These are phyloP conservation scores for Eclectus roratus DNA, from an alignment of 2,113 vertebrate species.

Conservation along the genomic window DNA sequence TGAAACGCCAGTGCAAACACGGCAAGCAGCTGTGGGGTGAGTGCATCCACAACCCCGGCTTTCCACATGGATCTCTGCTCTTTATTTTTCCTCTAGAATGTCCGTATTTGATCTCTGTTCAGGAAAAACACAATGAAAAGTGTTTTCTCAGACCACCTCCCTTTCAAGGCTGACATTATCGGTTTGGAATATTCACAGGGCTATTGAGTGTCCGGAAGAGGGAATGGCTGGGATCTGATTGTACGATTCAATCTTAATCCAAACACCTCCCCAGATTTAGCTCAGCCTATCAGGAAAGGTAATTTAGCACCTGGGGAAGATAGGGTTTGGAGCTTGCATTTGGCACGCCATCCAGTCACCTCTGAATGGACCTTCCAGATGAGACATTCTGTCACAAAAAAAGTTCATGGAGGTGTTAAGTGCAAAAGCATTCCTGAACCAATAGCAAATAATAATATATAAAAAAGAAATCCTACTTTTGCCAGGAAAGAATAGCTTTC, in stretches of 20 bases:
- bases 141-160: constrained; percentile 2
- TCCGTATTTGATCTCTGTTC: neutral
- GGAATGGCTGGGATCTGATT: constrained; percentile 14
- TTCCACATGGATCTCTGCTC: neutral
- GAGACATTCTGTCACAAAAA: constrained; percentile 36
- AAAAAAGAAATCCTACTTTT: neutral
- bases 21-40: neutral
- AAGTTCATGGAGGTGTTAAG: constrained; percentile 67
- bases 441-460: neutral
- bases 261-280: constrained; percentile 45
- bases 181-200: neutral
- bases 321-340: constrained; percentile 8
- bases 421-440: constrained; percentile 66
- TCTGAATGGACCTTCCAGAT: constrained; percentile 69
- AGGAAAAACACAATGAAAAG: neutral
- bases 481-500: neutral
- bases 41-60: neutral
- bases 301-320: constrained; percentile 57
- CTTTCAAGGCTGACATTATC: neutral
- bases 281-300: constrained; percentile 39
- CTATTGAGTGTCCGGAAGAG: constrained; percentile 22
- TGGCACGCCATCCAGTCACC: constrained; percentile 36
- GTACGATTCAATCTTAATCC: neutral
- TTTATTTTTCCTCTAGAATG: neutral
- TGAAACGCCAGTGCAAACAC: neutral